Evolutionary conservation across 2,113 vertebrate species (phyloP), one percentile per base, ranked within the genome.

Genomic region (Bubo scandiacus): DNA sequence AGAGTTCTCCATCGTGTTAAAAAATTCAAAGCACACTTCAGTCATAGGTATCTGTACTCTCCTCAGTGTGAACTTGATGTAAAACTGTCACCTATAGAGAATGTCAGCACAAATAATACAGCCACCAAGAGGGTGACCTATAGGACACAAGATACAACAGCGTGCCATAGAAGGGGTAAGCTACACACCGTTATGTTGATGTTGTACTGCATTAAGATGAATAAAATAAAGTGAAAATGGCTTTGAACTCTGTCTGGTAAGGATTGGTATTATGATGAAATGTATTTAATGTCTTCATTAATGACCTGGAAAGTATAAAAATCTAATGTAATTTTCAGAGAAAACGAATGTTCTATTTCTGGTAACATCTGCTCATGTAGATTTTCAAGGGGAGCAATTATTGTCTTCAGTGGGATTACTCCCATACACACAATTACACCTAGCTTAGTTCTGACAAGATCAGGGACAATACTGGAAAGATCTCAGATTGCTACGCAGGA

Each of bases 391-490:
- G n/a, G 11, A 89, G 29, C 30, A 52, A 54, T 92, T 84, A 84
- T 5, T 91, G 52, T 67, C 73, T 94, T 92, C 81, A 89, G 22
- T 0, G 0, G 58, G 68, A 84, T 83, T 88, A 67, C 30, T 84
- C 47, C 51, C 52, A 61, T 81, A 43, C 25, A 78, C 47, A 77
- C 32, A 92, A 34, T 86, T 93, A 88, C 25, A 88, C 63, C 58
- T 84, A 79, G 88, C 81, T 92, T 84, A 87, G 80, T 67, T 83
- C 83, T 91, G 73, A 81, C 80, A 84, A 67, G 61, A 89, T 84
- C 77, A 71, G 68, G 75, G 55, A 88, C 67, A 88, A 95, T 62
- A 79, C 34, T 87, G 77, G 77, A 92, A 96, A 78, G 73, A 90
- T 57, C 68, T 84, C 47, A 75, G 77, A 88, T 40, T 88, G 66